Evolutionary conservation across 2,113 vertebrate genomes (phyloP).

Genomic region (Urocolius indicus): DNA sequence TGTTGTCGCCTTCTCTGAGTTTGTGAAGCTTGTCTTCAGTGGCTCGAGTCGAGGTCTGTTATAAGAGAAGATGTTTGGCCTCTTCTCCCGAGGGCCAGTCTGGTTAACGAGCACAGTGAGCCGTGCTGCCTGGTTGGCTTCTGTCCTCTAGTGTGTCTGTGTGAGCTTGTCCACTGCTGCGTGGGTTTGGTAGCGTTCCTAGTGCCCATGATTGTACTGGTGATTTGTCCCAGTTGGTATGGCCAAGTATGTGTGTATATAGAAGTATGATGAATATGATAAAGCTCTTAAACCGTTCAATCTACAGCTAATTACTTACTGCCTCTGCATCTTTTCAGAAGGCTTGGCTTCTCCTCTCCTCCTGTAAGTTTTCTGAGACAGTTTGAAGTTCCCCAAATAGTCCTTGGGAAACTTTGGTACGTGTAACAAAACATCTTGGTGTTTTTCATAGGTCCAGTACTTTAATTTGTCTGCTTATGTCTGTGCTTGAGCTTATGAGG

Average conservation of each 20-base stretch:
- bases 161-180: accelerated
- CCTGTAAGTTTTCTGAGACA: neutral
- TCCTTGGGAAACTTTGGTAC: neutral
- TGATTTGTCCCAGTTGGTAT: neutral
- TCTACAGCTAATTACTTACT: accelerated
- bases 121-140: neutral
- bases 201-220: too few species aligned
- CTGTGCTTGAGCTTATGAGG: neutral
- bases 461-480: neutral
- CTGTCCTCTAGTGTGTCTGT: accelerated
- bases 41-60: neutral
- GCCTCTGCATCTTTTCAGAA: neutral
- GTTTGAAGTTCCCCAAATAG: neutral
- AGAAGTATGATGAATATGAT: neutral
- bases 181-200: neutral
- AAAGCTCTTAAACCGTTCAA: neutral
- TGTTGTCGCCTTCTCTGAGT: too few species aligned
- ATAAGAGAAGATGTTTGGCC: accelerated
- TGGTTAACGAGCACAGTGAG: accelerated
- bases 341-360: neutral
- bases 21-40: neutral
- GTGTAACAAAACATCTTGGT: neutral
- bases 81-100: too few species aligned
- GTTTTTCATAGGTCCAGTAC: neutral
- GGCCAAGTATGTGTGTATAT: neutral